Percentiles rank a stretch among this genome's conserved stretches.
Evolutionary conservation across 2,113 vertebrate species (phyloP).

Genomic region (Channa argus): DNA sequence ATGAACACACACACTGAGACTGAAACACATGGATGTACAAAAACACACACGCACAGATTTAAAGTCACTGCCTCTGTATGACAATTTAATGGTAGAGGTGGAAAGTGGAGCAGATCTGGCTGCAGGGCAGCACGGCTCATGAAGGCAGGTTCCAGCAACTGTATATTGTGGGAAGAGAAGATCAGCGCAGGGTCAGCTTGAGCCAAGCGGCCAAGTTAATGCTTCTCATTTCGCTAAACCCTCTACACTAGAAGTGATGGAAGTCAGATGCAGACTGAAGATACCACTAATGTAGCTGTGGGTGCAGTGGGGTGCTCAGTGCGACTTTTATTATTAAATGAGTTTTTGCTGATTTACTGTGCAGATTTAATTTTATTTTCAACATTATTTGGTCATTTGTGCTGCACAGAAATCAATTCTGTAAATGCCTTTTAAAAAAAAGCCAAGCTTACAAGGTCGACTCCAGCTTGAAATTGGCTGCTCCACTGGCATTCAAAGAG

Average conservation of each 20-base stretch:
- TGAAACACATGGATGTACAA: slow-evolving; percentile 1
- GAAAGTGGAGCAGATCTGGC: slow-evolving; percentile 80
- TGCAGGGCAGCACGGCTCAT: slow-evolving; percentile 59
- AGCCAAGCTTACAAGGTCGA: slow-evolving; percentile 9
- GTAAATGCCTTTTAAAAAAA: slow-evolving; percentile 15
- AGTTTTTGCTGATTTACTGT: slow-evolving; percentile 57
- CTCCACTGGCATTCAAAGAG: slow-evolving; percentile 12
- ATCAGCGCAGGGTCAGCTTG: slow-evolving; percentile 57
- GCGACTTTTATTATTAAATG: slow-evolving; percentile 50
- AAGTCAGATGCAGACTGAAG: slow-evolving; percentile 16
- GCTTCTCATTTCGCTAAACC: slow-evolving; percentile 60
- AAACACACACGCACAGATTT: slow-evolving; percentile 21
- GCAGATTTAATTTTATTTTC: slow-evolving; percentile 24
- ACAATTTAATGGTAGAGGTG: slow-evolving; percentile 61
- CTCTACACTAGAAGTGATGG: slow-evolving; percentile 22
- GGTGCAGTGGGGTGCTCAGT: slow-evolving; percentile 2
- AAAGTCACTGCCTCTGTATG: slow-evolving; percentile 47
- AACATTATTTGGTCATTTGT: slow-evolving; percentile 28
- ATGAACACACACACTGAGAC: neutral
- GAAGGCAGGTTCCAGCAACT: slow-evolving; percentile 56
- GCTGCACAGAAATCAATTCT: slow-evolving; percentile 29
- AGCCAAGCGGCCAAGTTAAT: slow-evolving; percentile 51
- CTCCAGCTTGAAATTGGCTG: slow-evolving; percentile 34
- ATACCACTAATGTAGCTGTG: slow-evolving; percentile 33
- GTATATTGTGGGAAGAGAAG: slow-evolving; percentile 36